phyloP scores from a whole-genome alignment of 2,797 vertebrate species.

The Alauda arvensis region DNA sequence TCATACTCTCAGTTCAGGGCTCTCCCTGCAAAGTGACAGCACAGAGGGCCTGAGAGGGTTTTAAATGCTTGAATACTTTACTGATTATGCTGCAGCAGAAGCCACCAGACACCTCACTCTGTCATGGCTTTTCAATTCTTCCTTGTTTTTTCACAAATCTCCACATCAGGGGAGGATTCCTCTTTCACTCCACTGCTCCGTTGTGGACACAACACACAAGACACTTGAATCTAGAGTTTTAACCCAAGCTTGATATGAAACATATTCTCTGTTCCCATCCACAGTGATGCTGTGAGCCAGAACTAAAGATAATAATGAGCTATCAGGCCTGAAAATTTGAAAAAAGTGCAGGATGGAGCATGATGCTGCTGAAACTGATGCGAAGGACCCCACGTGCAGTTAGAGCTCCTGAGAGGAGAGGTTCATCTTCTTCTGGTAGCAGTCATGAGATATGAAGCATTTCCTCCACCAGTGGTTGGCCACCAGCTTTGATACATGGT shows the following conservation, averaged over 20 bases:
- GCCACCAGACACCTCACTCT: not conserved
- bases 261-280: not conserved
- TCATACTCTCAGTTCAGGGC: not conserved
- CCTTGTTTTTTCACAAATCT: not conserved
- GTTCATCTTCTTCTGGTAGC: not conserved
- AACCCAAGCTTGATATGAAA: not conserved
- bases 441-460: not conserved
- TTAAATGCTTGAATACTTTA: not conserved
- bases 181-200: not conserved
- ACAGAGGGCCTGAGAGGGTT: not conserved
- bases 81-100: not conserved
- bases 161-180: not conserved
- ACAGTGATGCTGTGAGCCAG: not conserved
- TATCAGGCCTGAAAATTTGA: not conserved
- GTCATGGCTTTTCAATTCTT: not conserved
- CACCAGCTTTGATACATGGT: not conserved
- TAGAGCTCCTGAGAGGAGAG: not conserved
- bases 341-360: not conserved
- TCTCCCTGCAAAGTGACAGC: not conserved
- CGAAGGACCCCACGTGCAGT: not conserved
- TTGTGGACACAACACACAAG: too few species aligned
- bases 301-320: not conserved
- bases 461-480: not conserved
- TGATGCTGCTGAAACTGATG: not conserved
- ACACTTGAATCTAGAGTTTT: not conserved